phyloP scores from a whole-genome alignment of 2,797 vertebrate genomes.

The Eulemur coronatus region DNA sequence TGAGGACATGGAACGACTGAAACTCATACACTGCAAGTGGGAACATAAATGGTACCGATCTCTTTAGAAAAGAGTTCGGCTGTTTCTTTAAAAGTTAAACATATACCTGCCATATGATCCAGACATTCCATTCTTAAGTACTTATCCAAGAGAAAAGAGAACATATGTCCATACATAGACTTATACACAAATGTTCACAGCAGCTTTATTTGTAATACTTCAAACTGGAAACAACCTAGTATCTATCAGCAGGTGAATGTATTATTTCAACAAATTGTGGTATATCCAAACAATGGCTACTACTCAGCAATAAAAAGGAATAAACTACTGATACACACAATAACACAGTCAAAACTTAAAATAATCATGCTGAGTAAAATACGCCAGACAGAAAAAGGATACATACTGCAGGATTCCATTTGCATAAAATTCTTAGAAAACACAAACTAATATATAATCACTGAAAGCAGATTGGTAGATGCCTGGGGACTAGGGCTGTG shows the following conservation, averaged over 20 bases:
- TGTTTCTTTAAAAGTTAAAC: slow-evolving; percentile 28
- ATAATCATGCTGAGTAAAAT: background rate
- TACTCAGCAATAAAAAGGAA: slow-evolving; percentile 14
- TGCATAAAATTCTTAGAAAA: background rate
- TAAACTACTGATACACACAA: background rate
- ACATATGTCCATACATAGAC: background rate
- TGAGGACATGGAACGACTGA: background rate
- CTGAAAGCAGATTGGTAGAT: background rate
- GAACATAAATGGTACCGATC: background rate
- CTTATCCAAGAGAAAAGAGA: background rate
- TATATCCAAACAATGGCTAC: background rate
- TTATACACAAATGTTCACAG: background rate
- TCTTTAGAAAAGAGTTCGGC: background rate
- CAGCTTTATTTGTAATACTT: background rate
- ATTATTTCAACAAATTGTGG: background rate
- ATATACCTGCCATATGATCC: background rate
- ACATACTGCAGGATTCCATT: background rate
- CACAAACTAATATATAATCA: background rate
- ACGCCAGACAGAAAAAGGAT: background rate
- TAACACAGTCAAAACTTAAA: background rate
- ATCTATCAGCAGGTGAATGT: background rate
- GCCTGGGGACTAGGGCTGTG: background rate
- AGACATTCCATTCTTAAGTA: background rate
- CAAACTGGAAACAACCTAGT: background rate
- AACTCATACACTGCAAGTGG: background rate